A percentile compares a stretch with the other conserved stretches of the same genome.
These are phyloP conservation scores for Orcinus orca DNA, from an alignment of 2,113 vertebrate species.

Conservation along the genomic window DNA sequence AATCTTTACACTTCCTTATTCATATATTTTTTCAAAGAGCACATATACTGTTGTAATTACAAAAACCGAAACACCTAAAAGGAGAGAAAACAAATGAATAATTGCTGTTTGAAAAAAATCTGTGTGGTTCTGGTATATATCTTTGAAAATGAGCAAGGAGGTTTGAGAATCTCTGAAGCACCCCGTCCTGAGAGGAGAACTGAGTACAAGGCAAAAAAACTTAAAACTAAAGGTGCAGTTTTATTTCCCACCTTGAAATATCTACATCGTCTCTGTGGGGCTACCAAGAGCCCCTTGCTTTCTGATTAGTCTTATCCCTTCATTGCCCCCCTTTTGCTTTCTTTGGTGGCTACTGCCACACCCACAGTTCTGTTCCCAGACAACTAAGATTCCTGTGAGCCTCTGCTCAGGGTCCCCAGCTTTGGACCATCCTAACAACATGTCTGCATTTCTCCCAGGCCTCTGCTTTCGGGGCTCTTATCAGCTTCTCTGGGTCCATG, in stretches of 20 bases:
- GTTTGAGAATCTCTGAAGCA: not conserved
- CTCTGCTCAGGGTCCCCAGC: not conserved
- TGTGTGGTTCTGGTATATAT: not conserved
- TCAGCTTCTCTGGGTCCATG: not conserved
- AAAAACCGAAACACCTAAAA: not conserved
- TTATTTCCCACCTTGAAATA: not conserved
- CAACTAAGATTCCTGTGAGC: no score
- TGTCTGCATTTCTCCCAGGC: not conserved
- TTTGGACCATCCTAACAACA: no score
- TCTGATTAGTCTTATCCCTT: not conserved
- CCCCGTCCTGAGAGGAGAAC: not conserved
- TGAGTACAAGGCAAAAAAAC: not conserved
- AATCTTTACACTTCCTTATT: not conserved
- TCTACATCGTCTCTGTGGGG: not conserved
- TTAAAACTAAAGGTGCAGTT: not conserved
- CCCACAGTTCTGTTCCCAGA: not conserved
- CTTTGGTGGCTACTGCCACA: not conserved
- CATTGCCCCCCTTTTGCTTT: not conserved
- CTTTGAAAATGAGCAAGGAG: not conserved
- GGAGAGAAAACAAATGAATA: not conserved
- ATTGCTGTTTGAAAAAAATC: not conserved
- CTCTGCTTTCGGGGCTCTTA: not conserved
- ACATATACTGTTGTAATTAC: not conserved
- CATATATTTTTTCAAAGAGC: not conserved
- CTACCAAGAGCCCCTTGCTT: not conserved